Evolutionary conservation across 2,888 invertebrate species (phyloP).

Genomic region (Gordius sp.): DNA sequence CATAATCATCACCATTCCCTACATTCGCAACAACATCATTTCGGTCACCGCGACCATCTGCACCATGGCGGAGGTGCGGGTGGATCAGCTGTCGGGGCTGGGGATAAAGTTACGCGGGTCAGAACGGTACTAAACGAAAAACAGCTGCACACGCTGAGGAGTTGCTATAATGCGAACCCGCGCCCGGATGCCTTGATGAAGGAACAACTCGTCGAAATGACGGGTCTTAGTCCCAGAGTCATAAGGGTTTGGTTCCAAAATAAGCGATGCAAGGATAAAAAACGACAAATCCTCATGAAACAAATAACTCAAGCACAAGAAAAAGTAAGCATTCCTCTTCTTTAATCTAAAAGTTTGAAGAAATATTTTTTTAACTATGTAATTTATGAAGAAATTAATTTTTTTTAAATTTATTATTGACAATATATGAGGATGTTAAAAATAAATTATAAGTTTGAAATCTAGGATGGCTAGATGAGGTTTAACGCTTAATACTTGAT

Average conservation of each 20-base stretch:
- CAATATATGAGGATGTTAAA: no score
- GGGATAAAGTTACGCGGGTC: conserved; percentile 68
- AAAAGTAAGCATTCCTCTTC: conserved; percentile 11
- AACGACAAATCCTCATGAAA: conserved; percentile 78
- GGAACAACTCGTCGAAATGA: conserved; percentile 96
- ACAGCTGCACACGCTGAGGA: conserved; percentile 79
- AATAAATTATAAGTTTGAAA: no score
- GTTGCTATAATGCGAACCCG: conserved; percentile 88
- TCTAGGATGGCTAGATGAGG: no score
- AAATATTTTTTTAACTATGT: no score
- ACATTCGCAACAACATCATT: neutral
- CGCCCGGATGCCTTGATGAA: conserved; percentile 96
- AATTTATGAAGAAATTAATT: no score
- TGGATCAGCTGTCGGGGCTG: neutral
- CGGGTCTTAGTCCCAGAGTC: conserved; percentile 75
- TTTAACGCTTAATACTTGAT: no score
- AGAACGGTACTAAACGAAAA: conserved; percentile 94
- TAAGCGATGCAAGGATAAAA: conserved; percentile 87
- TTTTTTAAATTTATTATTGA: no score
- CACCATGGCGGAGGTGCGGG: neutral
- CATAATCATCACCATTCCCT: conserved; percentile 16
- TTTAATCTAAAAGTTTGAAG: no score
- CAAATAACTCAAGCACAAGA: conserved; percentile 37
- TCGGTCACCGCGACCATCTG: no score
- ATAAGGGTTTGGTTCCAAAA: conserved; percentile 94